Percentiles rank a stretch among this genome's conserved stretches.
phyloP scores from a whole-genome alignment of 2,888 invertebrate genomes.

The Epistrophe grossulariae region DNA sequence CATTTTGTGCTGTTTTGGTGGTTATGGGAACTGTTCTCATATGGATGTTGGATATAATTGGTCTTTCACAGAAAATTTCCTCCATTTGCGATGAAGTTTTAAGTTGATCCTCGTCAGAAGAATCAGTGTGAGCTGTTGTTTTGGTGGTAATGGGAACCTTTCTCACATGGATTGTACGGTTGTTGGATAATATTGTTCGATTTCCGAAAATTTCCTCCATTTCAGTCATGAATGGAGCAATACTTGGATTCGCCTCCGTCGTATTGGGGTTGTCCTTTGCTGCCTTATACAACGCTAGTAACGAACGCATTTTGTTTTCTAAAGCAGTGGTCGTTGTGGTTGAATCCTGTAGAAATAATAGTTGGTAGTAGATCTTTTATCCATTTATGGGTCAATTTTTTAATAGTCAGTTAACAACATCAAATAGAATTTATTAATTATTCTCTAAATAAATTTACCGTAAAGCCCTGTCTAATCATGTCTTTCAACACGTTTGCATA shows the following conservation, averaged over 20 bases:
- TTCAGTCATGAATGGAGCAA: neutral
- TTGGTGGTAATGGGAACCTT: neutral
- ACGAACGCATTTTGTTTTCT: neutral
- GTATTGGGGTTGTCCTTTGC: neutral
- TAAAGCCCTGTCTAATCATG: neutral
- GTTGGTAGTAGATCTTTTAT: no score
- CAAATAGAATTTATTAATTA: no score
- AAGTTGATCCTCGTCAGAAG: no score
- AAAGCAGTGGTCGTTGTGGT: neutral
- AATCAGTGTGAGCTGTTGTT: neutral
- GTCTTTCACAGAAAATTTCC: no score
- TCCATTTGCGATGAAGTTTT: no score
- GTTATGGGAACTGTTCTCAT: no score
- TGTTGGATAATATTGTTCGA: neutral
- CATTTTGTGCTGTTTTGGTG: no score
- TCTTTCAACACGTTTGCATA: neutral
- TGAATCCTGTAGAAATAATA: neutral
- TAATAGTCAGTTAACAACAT: no score
- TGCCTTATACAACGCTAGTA: neutral
- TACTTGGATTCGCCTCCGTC: neutral
- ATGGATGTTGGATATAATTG: no score
- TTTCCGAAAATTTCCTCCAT: slow-evolving; percentile 5
- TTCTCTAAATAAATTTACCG: neutral
- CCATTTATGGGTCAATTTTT: no score
- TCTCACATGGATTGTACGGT: neutral